phyloP scores from a whole-genome alignment of 2,797 vertebrate species.

The Ctenochaetus hawaiiensis region DNA sequence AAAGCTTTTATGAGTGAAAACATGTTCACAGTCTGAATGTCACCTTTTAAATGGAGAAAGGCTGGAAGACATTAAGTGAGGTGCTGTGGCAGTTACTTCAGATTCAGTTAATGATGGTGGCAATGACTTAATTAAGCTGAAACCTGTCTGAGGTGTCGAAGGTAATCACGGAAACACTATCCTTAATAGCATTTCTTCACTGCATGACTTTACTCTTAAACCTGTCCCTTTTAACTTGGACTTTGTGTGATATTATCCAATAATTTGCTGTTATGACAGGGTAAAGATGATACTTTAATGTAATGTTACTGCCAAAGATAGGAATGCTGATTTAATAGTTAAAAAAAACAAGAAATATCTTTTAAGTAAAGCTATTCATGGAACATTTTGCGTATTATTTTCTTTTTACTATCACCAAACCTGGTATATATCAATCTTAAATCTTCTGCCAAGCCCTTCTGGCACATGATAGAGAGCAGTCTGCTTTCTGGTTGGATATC shows the following conservation, averaged over 20 bases:
- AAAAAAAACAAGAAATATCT: neutral
- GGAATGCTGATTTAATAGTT: neutral
- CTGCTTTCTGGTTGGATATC: conserved; percentile 41
- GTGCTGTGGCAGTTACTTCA: conserved; percentile 13
- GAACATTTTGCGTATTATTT: neutral
- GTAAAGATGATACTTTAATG: conserved; percentile 1
- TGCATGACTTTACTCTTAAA: neutral
- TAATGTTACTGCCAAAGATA: neutral
- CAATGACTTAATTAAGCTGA: conserved; percentile 42
- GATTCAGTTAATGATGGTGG: conserved; percentile 28
- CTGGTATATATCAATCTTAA: conserved; percentile 16
- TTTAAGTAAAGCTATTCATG: neutral
- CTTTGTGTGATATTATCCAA: neutral
- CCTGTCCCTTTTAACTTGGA: neutral
- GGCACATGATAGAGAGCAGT: conserved; percentile 18
- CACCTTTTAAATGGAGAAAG: conserved; percentile 12
- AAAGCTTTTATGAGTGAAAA: conserved; percentile 27
- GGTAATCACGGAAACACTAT: conserved; percentile 5
- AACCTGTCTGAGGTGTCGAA: conserved; percentile 24
- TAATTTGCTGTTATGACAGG: neutral
- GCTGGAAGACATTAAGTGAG: conserved; percentile 14
- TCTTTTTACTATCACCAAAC: neutral
- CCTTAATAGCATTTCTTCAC: neutral
- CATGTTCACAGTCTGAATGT: conserved; percentile 14
- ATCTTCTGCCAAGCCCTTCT: conserved; percentile 18